Evolutionary conservation across 1,140 invertebrate species (phyloP), one percentile per base, ranked within the genome.

Genomic region (Mamestra configurata): DNA sequence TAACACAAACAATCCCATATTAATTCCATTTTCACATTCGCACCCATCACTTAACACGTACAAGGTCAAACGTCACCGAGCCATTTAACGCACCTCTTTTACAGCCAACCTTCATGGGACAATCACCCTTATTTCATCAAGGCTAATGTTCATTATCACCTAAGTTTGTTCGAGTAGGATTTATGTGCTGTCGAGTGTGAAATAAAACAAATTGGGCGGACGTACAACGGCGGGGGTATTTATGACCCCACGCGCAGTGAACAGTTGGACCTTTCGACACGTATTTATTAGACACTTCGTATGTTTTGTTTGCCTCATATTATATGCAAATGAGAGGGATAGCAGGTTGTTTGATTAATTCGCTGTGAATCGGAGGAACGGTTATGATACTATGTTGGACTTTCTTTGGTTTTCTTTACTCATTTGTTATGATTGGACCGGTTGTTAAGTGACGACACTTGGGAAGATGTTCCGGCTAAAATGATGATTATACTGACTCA

Each of bases 131-230:
- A 66, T 66, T 2, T 40, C 4, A 10, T 11, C 5, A 3, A 13
- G 18, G 18, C 8, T 40, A 66, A 37, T 66, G 61, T 66, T 66
- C 61, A 66, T 66, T 40, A 40, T 66, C 10, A 66, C 18, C 35
- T 64, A 37, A 1, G 31, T 15, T n/a, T 15, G 3, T 18, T 27
- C 2, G n/a, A 37, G 31, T n/a, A 37, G 31, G 59, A 64, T 64
- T 64, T 64, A 64, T 64, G 59, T n/a, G 59, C n/a, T 20, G 31
- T 66, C 31, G 35, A 40, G 61, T 66, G 35, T 66, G 35, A 66
- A 66, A 66, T 66, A 66, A 66, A 66, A 66, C 61, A 66, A 66
- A 66, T 66, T 66, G 61, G 61, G 61, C 61, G 61, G 59, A 40
- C 61, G 11, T 66, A 40, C 61, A 13, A 18, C 13, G 18, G 13